These are phyloP conservation scores for Pachycephala philippinensis DNA, from an alignment of 2,113 vertebrate species.

Conservation along the genomic window DNA sequence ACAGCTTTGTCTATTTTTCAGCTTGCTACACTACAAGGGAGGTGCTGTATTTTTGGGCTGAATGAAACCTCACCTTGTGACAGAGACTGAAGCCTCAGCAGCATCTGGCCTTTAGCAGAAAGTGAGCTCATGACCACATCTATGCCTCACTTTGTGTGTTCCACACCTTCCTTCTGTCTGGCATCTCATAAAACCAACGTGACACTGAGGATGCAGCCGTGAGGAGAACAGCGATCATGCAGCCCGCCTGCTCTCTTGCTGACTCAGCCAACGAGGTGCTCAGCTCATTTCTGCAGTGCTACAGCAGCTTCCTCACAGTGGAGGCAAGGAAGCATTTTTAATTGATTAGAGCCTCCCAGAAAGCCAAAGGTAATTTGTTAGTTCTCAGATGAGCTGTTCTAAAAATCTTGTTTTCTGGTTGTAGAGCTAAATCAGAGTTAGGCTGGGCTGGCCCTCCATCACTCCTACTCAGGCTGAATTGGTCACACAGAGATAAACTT, in stretches of 20 bases:
- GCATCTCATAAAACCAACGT: not conserved
- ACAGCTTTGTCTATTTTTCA: not conserved
- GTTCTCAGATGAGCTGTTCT: not conserved
- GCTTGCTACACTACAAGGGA: not conserved
- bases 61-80: not conserved
- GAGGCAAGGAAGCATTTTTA: not conserved
- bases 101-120: not conserved
- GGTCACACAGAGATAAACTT: not conserved
- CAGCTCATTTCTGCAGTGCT: not conserved
- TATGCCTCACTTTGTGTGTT: not conserved
- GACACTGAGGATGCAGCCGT: not conserved
- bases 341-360: conserved; percentile 8
- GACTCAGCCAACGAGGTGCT: not conserved
- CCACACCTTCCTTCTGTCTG: not conserved
- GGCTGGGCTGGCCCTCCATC: not conserved
- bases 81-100: not conserved
- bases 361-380: conserved; percentile 2
- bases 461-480: not conserved
- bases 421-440: not conserved
- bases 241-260: not conserved
- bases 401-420: not conserved
- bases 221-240: rapidly evolving
- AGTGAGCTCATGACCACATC: not conserved
- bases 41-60: not conserved
- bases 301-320: not conserved